These are phyloP conservation scores for Sthenelais limicola DNA, from an alignment of 2,888 invertebrate species.

Conservation along the genomic window DNA sequence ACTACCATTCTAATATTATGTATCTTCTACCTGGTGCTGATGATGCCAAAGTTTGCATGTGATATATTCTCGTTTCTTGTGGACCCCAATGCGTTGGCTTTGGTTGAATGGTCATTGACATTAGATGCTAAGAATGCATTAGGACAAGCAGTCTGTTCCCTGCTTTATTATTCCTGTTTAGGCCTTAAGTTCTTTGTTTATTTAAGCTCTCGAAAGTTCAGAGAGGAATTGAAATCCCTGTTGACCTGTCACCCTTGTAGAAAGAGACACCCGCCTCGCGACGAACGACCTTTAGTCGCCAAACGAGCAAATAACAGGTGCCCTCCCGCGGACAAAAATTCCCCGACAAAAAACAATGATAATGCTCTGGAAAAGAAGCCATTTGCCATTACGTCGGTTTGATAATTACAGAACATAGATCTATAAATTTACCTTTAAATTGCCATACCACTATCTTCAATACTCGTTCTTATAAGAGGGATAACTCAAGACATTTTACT, in stretches of 20 bases:
- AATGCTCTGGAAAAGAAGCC: conserved; percentile 37
- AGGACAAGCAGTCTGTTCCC: conserved; percentile 47
- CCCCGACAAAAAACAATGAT: conserved; percentile 13
- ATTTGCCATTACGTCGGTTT: conserved; percentile 40
- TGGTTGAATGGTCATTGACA: conserved; percentile 30
- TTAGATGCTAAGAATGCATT: conserved; percentile 43
- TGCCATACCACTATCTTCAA: no score
- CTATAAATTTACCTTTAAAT: no score
- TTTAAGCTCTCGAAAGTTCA: conserved; percentile 19
- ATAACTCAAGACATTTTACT: no score
- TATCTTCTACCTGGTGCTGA: conserved; percentile 51
- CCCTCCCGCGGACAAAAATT: conserved; percentile 24
- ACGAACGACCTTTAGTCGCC: not conserved
- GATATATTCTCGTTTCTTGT: conserved; percentile 49
- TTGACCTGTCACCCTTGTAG: conserved; percentile 31
- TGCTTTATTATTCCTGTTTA: conserved; percentile 52
- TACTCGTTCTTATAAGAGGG: no score
- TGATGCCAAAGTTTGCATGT: conserved; percentile 52
- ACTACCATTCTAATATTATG: conserved; percentile 50
- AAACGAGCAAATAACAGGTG: conserved; percentile 21
- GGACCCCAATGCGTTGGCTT: conserved; percentile 24
- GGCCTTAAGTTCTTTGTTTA: conserved; percentile 59
- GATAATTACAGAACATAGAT: not conserved
- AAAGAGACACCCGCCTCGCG: not conserved
- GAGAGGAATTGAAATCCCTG: conserved; percentile 22